phyloP scores from a whole-genome alignment of 2,888 invertebrate species.

The Caenorhabditis japonica region DNA sequence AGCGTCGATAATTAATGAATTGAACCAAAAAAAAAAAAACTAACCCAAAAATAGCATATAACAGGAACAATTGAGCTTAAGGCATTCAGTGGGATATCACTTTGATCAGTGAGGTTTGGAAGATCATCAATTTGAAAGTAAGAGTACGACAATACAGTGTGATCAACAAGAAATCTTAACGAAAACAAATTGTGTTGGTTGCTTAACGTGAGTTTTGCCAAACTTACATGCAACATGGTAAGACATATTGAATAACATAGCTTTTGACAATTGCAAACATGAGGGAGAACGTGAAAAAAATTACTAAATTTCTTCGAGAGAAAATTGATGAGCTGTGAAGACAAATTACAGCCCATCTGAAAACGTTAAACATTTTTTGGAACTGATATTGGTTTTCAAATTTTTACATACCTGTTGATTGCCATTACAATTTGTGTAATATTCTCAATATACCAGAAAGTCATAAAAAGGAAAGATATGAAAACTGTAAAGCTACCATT shows the following conservation, averaged over 20 bases:
- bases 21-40: too few species aligned
- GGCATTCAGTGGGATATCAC: constrained; percentile 61
- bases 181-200: too few species aligned
- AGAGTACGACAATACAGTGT: constrained; percentile 51
- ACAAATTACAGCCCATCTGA: constrained; percentile 54
- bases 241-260: constrained; percentile 52
- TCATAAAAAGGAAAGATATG: constrained; percentile 56
- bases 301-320: constrained; percentile 17
- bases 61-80: constrained; percentile 46
- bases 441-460: constrained; percentile 57
- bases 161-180: constrained; percentile 58
- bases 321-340: constrained; percentile 23
- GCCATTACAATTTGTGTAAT: constrained; percentile 61
- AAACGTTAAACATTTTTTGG: background rate
- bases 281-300: constrained; percentile 18
- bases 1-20: too few species aligned
- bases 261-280: constrained; percentile 37
- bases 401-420: constrained; percentile 39
- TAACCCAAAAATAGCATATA: constrained; percentile 41
- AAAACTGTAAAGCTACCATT: constrained; percentile 15
- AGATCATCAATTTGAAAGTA: constrained; percentile 37
- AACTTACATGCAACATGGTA: constrained; percentile 57
- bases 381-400: too few species aligned
- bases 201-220: background rate
- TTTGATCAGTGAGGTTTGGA: constrained; percentile 57